Evolutionary conservation across 1,140 invertebrate genomes (phyloP).

Genomic region (Aethina tumida): DNA sequence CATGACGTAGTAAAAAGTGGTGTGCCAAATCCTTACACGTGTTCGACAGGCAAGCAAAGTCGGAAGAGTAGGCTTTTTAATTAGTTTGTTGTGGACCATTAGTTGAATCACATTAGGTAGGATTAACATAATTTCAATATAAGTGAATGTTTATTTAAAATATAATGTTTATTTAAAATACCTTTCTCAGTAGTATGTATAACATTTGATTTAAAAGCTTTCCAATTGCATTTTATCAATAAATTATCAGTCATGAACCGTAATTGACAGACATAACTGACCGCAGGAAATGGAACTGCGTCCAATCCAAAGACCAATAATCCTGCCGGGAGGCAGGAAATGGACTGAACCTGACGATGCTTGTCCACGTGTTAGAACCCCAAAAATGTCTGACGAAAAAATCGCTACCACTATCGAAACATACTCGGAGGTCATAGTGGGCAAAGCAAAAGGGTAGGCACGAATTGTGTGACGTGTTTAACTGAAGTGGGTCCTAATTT

Average conservation of each 20-base stretch:
- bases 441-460: slow-evolving; percentile 61
- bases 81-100: too few relatives aligned
- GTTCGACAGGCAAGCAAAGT: too few relatives aligned
- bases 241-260: too few relatives aligned
- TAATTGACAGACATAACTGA: background rate
- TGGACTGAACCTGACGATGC: slow-evolving; percentile 68
- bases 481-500: slow-evolving; percentile 32
- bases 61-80: too few relatives aligned
- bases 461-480: slow-evolving; percentile 17
- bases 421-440: slow-evolving; percentile 66
- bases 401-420: slow-evolving; percentile 63
- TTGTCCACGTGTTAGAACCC: slow-evolving; percentile 16
- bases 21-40: too few relatives aligned
- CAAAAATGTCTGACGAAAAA: slow-evolving; percentile 59
- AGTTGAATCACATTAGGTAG: too few relatives aligned
- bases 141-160: too few relatives aligned
- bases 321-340: slow-evolving; percentile 57
- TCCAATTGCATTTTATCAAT: background rate
- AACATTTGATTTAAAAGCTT: too few relatives aligned
- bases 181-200: too few relatives aligned
- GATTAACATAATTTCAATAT: too few relatives aligned
- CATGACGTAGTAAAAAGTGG: too few relatives aligned
- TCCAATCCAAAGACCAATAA: slow-evolving; percentile 39
- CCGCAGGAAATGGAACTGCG: slow-evolving; percentile 10
- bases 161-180: too few relatives aligned